A percentile compares a stretch with the other conserved stretches of the same genome.
Conservation (phyloP, 2,888 invertebrate genomes). For the Aplocera efformata region DNA sequence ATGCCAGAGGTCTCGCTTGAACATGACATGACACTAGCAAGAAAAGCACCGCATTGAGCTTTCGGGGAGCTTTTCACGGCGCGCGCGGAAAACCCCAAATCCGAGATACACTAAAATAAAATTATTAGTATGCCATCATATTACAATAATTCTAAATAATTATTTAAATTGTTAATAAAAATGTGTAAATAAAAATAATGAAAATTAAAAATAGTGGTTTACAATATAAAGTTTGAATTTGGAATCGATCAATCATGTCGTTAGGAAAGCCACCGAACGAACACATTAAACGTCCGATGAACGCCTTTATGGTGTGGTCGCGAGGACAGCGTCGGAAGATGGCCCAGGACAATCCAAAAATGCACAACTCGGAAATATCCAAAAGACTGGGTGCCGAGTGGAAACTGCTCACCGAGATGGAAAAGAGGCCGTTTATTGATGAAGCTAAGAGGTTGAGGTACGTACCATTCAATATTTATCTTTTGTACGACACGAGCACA, state of each 20-base stretch:
- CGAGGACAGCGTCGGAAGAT: conserved; percentile 93
- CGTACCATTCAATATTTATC: no score
- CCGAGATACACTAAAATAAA: conserved; percentile 19
- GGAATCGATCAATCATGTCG: conserved; percentile 54
- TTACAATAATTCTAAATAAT: conserved; percentile 5
- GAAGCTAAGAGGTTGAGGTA: conserved; percentile 93
- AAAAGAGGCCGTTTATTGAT: conserved; percentile 94
- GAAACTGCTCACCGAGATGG: conserved; percentile 91
- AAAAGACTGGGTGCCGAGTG: conserved; percentile 93
- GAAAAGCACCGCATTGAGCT: conserved; percentile 79
- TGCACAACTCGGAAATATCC: conserved; percentile 96
- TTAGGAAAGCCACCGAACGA: conserved; percentile 77
- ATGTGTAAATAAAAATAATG: conserved; percentile 8
- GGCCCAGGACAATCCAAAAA: conserved; percentile 96
- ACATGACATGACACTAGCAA: conserved; percentile 72
- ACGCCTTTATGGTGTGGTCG: conserved; percentile 97
- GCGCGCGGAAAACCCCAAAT: conserved; percentile 49
- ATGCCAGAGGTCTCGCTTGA: conserved; percentile 54
- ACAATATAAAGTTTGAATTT: conserved; percentile 16
- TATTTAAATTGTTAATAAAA: neutral
- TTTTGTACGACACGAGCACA: neutral
- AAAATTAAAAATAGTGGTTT: conserved; percentile 12
- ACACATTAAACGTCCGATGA: conserved; percentile 97
- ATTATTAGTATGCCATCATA: conserved; percentile 20
- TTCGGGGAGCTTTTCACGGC: conserved; percentile 72